phyloP scores from a whole-genome alignment of 2,888 invertebrate genomes.

The Cephus pygmeus region DNA sequence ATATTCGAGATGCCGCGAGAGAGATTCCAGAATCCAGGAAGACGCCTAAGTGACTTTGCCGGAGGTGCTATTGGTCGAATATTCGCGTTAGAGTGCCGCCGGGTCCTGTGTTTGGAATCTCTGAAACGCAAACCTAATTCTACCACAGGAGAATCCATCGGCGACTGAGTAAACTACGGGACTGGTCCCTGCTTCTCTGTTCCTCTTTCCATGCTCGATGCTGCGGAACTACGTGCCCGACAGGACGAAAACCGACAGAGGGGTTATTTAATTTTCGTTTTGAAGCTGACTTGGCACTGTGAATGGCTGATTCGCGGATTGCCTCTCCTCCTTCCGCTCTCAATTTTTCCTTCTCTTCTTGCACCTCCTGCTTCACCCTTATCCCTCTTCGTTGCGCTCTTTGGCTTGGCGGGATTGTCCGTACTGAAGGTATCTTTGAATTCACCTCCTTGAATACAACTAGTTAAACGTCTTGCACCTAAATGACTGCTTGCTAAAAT shows the following conservation, averaged over 20 bases:
- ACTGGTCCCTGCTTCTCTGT: background rate
- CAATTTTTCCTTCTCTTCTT: background rate
- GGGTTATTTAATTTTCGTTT: conserved; percentile 55
- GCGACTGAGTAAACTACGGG: conserved; percentile 35
- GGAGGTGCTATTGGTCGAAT: background rate
- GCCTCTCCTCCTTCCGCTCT: conserved; percentile 19
- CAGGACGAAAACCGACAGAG: conserved; percentile 15
- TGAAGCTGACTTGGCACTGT: conserved; percentile 50
- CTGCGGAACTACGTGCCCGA: conserved; percentile 1
- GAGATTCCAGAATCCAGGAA: background rate
- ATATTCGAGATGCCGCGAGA: background rate
- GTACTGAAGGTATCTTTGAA: background rate
- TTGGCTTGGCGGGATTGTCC: background rate
- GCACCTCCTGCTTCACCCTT: background rate
- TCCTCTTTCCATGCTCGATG: background rate
- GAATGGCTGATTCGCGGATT: conserved; percentile 46
- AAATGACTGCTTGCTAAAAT: background rate
- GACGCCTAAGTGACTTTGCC: background rate
- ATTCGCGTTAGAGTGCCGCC: background rate
- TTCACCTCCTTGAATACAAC: background rate
- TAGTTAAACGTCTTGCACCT: background rate
- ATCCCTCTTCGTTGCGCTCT: background rate
- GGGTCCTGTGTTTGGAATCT: conserved; percentile 15
- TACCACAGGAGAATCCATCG: conserved; percentile 32
- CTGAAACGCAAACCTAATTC: conserved; percentile 33